Conservation (phyloP, 2,113 vertebrate genomes). For the Trichomycterus rosablanca region DNA sequence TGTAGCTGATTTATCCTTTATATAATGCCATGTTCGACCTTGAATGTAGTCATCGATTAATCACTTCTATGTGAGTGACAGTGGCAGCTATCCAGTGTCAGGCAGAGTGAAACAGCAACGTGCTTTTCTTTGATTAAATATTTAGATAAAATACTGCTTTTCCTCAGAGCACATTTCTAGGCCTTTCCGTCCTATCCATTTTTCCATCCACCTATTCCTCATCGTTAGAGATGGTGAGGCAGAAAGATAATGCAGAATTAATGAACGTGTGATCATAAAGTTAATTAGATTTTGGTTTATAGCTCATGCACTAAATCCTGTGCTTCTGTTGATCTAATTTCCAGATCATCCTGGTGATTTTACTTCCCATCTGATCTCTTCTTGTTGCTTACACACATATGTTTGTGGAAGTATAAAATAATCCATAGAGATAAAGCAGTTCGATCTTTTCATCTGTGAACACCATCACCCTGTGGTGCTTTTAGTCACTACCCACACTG, state of each 20-base stretch:
- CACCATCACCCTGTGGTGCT: no score
- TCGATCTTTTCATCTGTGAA: conserved; percentile 27
- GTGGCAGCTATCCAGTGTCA: neutral
- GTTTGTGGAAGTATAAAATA: no score
- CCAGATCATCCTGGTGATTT: conserved; percentile 11
- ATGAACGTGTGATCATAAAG: conserved; percentile 16
- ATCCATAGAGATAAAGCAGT: conserved; percentile 20
- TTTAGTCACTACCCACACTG: no score
- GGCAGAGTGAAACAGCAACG: conserved; percentile 1
- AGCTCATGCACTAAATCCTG: conserved; percentile 17
- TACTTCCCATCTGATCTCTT: conserved; percentile 33
- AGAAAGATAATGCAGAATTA: conserved; percentile 17
- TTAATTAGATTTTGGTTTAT: conserved; percentile 25
- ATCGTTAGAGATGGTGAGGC: neutral
- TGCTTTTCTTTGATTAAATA: conserved; percentile 43
- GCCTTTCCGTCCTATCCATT: neutral
- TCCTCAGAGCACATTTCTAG: conserved; percentile 8
- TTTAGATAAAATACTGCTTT: conserved; percentile 32
- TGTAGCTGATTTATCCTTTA: no score
- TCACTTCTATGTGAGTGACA: conserved; percentile 8
- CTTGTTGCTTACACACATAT: no score
- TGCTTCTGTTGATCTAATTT: conserved; percentile 16
- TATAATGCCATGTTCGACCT: conserved; percentile 22
- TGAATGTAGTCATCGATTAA: conserved; percentile 15
- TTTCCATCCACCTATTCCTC: conserved; percentile 1